Evolutionary conservation across 2,797 vertebrate genomes (phyloP).

Genomic region (Falco cherrug): DNA sequence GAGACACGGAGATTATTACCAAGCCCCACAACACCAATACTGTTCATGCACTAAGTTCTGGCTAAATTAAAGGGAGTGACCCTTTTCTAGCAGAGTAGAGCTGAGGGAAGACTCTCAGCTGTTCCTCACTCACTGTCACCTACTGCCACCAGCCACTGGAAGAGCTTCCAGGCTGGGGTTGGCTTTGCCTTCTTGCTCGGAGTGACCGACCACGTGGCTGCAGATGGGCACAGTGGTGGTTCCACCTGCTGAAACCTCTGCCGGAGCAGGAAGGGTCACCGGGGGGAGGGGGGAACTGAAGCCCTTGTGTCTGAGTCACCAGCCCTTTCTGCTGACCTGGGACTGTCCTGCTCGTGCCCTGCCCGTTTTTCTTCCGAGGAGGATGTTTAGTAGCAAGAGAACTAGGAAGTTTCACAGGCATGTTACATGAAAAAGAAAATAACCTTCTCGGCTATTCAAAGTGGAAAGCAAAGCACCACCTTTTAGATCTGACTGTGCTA

Average conservation of each 20-base stretch:
- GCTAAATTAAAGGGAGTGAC: neutral
- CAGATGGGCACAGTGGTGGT: fast-evolving
- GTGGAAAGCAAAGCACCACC: neutral
- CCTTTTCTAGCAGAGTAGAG: neutral
- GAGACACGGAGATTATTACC: neutral
- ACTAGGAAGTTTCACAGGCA: fast-evolving
- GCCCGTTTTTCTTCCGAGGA: fast-evolving
- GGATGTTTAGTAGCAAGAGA: neutral
- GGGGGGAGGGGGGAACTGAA: fast-evolving
- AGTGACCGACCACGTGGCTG: fast-evolving
- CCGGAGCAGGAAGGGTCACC: neutral
- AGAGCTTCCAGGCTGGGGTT: fast-evolving
- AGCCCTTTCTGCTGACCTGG: neutral
- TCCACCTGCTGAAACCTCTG: fast-evolving
- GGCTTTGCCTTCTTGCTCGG: neutral
- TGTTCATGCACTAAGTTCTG: neutral
- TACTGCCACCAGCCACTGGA: fast-evolving
- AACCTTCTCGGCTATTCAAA: neutral
- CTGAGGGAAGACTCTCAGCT: neutral
- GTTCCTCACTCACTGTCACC: neutral
- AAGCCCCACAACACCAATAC: fast-evolving
- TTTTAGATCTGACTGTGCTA: neutral
- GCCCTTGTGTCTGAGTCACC: too few species aligned
- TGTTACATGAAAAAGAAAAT: too few species aligned
- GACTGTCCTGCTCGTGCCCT: neutral